Conservation (phyloP, 2,797 vertebrate species). For the Netta rufina region DNA sequence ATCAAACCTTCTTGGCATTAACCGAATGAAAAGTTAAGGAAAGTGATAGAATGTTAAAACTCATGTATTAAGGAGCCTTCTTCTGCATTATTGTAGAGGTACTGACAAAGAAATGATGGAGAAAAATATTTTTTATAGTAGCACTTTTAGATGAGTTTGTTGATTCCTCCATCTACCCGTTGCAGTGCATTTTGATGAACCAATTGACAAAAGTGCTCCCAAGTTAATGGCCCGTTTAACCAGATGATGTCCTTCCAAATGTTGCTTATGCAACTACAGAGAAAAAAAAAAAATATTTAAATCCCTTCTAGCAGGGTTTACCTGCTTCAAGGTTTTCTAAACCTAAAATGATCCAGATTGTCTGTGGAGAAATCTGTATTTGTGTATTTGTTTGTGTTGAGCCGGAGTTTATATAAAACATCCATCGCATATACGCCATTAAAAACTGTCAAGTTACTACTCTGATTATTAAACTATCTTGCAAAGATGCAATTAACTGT, state of each 20-base stretch:
- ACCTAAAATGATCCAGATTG: not conserved
- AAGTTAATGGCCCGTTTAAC: not conserved
- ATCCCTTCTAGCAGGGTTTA: not conserved
- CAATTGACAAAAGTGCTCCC: not conserved
- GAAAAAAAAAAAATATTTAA: fast-evolving
- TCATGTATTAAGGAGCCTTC: fast-evolving
- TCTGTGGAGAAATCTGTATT: not conserved
- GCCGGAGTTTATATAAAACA: not conserved
- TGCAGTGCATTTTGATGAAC: not conserved
- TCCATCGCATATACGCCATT: not conserved
- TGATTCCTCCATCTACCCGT: not conserved
- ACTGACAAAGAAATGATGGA: not conserved
- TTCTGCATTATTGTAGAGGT: too few relatives aligned
- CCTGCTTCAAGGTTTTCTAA: not conserved
- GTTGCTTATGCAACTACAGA: not conserved
- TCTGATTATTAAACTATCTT: constrained; percentile 6
- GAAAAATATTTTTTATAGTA: not conserved
- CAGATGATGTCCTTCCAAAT: not conserved
- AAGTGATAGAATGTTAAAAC: fast-evolving
- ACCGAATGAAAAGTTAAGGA: not conserved
- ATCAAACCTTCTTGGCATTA: not conserved
- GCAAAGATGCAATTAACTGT: constrained; percentile 25
- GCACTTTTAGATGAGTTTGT: not conserved
- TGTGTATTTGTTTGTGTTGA: not conserved
- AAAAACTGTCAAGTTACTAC: not conserved